These are phyloP conservation scores for Folsomia manolachei DNA, from an alignment of 2,888 invertebrate species.

Conservation along the genomic window DNA sequence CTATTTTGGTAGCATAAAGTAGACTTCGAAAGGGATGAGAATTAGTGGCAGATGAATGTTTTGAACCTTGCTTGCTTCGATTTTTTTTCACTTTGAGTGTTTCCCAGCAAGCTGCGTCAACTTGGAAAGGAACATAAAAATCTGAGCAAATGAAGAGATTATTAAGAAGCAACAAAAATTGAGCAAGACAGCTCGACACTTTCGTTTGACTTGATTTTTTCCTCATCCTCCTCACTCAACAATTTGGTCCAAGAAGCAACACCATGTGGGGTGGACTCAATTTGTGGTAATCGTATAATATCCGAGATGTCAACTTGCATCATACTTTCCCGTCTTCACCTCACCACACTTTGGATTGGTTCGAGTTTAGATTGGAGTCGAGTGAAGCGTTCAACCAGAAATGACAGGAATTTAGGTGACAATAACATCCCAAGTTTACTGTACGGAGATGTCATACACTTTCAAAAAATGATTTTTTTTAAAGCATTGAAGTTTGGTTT, in stretches of 20 bases:
- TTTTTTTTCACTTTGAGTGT: background rate
- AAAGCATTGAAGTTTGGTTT: too few species aligned
- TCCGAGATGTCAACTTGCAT: conserved; percentile 12
- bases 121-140: background rate
- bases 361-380: too few species aligned
- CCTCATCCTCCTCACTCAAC: background rate
- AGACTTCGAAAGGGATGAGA: background rate
- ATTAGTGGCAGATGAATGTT: background rate
- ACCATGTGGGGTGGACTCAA: background rate
- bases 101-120: background rate
- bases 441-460: too few species aligned
- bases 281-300: conserved; percentile 4
- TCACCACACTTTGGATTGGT: too few species aligned
- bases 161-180: conserved; percentile 8
- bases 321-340: conserved; percentile 2
- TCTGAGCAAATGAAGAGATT: background rate
- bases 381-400: background rate
- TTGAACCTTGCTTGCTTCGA: background rate
- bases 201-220: conserved; percentile 3
- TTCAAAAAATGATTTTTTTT: too few species aligned
- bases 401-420: background rate
- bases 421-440: too few species aligned
- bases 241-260: background rate
- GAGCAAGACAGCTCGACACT: background rate
- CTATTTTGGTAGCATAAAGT: background rate